Base-by-base conservation (phyloP, 2,888 invertebrate genomes). In the Ypsolopha sequella region DNA sequence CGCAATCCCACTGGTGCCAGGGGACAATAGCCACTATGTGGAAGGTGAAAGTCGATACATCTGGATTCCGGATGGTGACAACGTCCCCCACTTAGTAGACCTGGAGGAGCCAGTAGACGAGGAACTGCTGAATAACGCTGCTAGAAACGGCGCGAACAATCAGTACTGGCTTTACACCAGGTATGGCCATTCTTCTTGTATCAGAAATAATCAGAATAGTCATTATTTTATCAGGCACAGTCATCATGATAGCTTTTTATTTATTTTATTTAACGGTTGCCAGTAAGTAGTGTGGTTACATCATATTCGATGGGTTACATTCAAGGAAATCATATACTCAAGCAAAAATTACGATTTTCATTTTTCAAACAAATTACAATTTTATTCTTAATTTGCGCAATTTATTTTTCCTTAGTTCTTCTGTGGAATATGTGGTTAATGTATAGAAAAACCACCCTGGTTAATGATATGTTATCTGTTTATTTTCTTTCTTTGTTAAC, bases 101-200 rank as follows among this genome's bases (percentile, higher is more conserved):
- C 61, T 84, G 2, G 56, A 66, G 1, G 68, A 62, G 9, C 70
- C 69, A 0, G 66, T 66, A 1, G 62, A 73, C 24, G 55, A 67
- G 9, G 45, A 36, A 0, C 4, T 63, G 0, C 34, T 66, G 1
- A 52, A 47, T 10, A 33, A 44, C 36, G 1, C 7, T 1, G 34
- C 60, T 11, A 74, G 73, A 54, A 77, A 72, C 53, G 80, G 78
- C 7, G 74, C 72, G 8, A 63, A 74, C 53, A 84, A 82, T 55
- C 63, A 39, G 13, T 79, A 79, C 59, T 75, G 75, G 76, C 68
- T 79, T 0, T 79, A 56, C 52, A 72, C 75, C 44, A 73, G 77
- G 78, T 73, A 47, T 24, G 44, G 36, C 36, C 24, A 6, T 14
- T 11, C 9, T 54, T 8, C 39, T 39, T n/a, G 11, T 39, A 11